phyloP scores from a whole-genome alignment of 2,888 invertebrate genomes.

The Nowickia ferox region DNA sequence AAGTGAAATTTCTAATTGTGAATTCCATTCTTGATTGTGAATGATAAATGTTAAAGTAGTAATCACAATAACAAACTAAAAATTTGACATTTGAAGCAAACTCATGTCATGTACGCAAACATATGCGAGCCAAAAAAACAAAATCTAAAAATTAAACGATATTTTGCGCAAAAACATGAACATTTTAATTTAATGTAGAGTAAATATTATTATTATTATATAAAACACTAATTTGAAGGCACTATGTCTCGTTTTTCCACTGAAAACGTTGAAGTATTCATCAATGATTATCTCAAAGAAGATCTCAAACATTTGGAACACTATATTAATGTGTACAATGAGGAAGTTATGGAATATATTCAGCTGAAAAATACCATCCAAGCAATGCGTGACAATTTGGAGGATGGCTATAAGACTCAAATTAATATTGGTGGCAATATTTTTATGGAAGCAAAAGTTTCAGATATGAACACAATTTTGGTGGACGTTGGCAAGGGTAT shows the following conservation, averaged over 20 bases:
- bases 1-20: neutral
- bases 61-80: constrained; percentile 11
- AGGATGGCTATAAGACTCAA: constrained; percentile 86
- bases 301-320: constrained; percentile 87
- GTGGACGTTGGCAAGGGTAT: constrained; percentile 90
- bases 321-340: constrained; percentile 86
- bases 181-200: neutral
- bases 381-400: constrained; percentile 85
- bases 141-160: neutral
- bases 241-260: constrained; percentile 61
- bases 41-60: neutral
- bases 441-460: constrained; percentile 88
- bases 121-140: no score
- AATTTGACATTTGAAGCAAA: constrained; percentile 24
- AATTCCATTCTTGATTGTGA: neutral
- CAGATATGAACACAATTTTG: constrained; percentile 86
- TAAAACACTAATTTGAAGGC: no score
- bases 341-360: constrained; percentile 88
- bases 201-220: neutral
- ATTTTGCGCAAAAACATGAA: neutral
- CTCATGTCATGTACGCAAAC: constrained; percentile 10
- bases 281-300: constrained; percentile 90
- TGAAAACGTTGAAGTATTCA: constrained; percentile 85
- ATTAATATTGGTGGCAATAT: constrained; percentile 93
- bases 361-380: constrained; percentile 89